Conservation (phyloP, 2,888 invertebrate genomes). For the Ectemnius continuus region DNA sequence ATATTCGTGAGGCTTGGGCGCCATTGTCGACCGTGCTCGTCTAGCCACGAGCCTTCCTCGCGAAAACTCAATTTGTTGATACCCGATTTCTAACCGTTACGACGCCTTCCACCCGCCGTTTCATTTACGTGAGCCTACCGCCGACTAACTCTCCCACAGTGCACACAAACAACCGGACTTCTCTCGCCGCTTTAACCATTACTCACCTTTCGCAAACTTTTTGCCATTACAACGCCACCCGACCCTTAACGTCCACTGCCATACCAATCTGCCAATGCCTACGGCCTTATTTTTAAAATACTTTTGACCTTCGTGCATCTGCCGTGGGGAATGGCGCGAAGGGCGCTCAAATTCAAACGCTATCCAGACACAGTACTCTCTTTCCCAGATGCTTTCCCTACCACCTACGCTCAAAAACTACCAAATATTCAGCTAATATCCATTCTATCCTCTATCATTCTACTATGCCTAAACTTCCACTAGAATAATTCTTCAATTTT, state of each 20-base stretch:
- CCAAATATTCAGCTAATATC: no score
- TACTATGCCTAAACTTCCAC: no score
- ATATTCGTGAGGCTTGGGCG: conserved; percentile 75
- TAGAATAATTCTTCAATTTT: no score
- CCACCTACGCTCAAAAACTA: no score
- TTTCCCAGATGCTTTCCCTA: not conserved
- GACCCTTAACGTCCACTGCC: conserved; percentile 88
- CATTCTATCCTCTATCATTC: no score
- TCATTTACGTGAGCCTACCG: conserved; percentile 56
- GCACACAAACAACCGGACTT: conserved; percentile 38
- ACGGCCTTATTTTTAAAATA: conserved; percentile 78
- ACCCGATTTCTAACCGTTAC: conserved; percentile 57
- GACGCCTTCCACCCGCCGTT: conserved; percentile 48
- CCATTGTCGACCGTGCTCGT: conserved; percentile 73
- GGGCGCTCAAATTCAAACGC: conserved; percentile 73
- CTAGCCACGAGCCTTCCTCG: conserved; percentile 64
- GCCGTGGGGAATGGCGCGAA: conserved; percentile 72
- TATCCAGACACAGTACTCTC: not conserved
- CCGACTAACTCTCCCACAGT: conserved; percentile 46
- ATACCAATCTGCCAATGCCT: conserved; percentile 78
- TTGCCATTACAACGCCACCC: conserved; percentile 90
- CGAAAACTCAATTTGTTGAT: conserved; percentile 65
- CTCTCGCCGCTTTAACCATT: conserved; percentile 54
- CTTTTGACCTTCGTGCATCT: conserved; percentile 78
- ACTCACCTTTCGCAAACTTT: conserved; percentile 88